Evolutionary conservation across 2,888 invertebrate species (phyloP).

Genomic region (Minunthozetes semirufus): DNA sequence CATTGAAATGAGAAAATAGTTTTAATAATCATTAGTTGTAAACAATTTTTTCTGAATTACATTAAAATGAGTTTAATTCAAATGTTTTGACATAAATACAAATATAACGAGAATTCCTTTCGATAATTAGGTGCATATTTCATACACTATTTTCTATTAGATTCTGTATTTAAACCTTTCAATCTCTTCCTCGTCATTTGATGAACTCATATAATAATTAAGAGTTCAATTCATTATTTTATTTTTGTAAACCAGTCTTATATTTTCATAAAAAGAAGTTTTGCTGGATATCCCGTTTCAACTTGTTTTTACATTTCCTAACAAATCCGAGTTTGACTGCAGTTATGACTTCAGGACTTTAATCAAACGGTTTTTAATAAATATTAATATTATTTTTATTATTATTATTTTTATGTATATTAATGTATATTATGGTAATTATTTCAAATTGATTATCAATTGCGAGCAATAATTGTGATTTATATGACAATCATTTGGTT

Average conservation of each 20-base stretch:
- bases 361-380: not conserved
- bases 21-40: too few species aligned
- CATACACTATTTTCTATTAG: too few species aligned
- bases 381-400: too few species aligned
- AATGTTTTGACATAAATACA: not conserved
- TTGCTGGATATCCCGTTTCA: not conserved
- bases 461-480: too few species aligned
- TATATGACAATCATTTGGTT: too few species aligned
- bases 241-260: not conserved
- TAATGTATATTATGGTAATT: too few species aligned
- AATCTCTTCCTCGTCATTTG: not conserved
- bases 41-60: not conserved
- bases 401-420: too few species aligned
- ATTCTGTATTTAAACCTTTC: too few species aligned
- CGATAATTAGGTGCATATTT: too few species aligned
- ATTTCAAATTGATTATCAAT: too few species aligned
- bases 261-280: not conserved
- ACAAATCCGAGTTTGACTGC: not conserved
- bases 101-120: too few species aligned
- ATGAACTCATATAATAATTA: slow-evolving; percentile 5
- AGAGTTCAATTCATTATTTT: not conserved
- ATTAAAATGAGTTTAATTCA: not conserved
- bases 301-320: not conserved
- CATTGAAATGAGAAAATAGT: too few species aligned
- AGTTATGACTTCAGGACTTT: not conserved